phyloP scores from a whole-genome alignment of 2,113 vertebrate genomes.

The Andinoacara biseriatus region DNA sequence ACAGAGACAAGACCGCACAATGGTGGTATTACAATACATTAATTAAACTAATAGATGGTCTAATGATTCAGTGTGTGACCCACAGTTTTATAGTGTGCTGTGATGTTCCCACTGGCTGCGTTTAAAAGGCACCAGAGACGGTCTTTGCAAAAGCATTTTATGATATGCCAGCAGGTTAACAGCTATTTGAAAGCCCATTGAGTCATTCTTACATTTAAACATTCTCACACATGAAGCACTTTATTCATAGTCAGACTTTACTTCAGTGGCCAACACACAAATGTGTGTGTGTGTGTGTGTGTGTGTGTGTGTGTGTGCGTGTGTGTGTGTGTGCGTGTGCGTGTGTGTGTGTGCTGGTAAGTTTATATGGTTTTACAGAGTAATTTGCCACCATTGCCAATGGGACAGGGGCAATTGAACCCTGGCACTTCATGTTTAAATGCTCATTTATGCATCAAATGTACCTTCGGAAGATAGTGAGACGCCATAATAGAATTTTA shows the following conservation, averaged over 20 bases:
- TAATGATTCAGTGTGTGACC: conserved; percentile 54
- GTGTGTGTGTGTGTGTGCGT: not conserved
- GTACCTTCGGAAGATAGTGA: conserved; percentile 66
- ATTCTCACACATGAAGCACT: conserved; percentile 57
- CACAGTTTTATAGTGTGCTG: conserved; percentile 38
- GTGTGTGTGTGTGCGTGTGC: not conserved
- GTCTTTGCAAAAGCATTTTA: conserved; percentile 48
- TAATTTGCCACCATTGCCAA: conserved; percentile 57
- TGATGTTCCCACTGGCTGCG: conserved; percentile 36
- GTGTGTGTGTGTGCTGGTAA: not conserved
- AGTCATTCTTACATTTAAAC: conserved; percentile 60
- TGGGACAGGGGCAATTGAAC: conserved; percentile 72
- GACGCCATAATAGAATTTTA: conserved; percentile 70
- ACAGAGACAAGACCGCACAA: conserved; percentile 12
- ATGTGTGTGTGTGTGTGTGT: not conserved
- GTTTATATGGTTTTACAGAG: conserved; percentile 26
- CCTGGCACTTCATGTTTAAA: conserved; percentile 69
- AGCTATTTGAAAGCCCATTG: conserved; percentile 59
- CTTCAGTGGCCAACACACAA: conserved; percentile 38
- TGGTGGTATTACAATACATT: conserved; percentile 32
- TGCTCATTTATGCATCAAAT: conserved; percentile 71
- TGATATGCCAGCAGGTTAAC: conserved; percentile 65
- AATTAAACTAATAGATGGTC: conserved; percentile 57
- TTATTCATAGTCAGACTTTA: conserved; percentile 56
- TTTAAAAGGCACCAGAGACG: conserved; percentile 45